Base-by-base conservation (phyloP, 1,140 invertebrate species). In the Aricia agestis region DNA sequence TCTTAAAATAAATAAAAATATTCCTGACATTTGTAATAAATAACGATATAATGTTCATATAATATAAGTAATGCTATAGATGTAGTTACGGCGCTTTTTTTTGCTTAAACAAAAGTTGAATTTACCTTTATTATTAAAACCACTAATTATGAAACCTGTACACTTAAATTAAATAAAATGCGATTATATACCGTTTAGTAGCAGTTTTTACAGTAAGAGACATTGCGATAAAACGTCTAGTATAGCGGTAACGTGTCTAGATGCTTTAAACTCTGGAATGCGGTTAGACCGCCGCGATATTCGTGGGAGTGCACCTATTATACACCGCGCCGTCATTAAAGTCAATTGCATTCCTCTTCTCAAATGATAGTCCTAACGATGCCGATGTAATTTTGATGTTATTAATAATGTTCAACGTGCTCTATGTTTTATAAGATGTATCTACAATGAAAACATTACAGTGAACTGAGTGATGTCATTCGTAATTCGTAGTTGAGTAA, bases 281-380 rank as follows among this genome's bases (percentile, higher is more conserved):
- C 74, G 75, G 77, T 69, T 72, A 70, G 72, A 77, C 75, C 65
- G 74, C 70, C 72, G 73, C 74, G 72, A 74, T 72, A 71, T 68
- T 73, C 80, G 78, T 78, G 80, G 78, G 80, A 82, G 76, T 63
- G 19, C 59, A 76, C 76, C 74, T 74, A 79, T 82, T 78, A 76
- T 74, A 65, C 69, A 72, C 71, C 74, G 74, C 67, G 72, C 69
- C 65, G 72, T 66, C 67, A 72, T 63, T 63, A 63, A 11, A 19
- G 59, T 19, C 57, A 7, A 63, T 63, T 63, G 59, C 59, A 63
- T 63, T 63, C 45, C 45, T 52, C 45, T 11, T 52, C 19, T 63
- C 19, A 25, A 63, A 63, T 25, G 17, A 19, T 18, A 19, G 59
- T 9, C 59, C 45, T 52, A 63, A 63, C 59, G 59, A 63, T 31